phyloP scores from a whole-genome alignment of 2,797 vertebrate species.

The Sebastiscus albofasciatus region DNA sequence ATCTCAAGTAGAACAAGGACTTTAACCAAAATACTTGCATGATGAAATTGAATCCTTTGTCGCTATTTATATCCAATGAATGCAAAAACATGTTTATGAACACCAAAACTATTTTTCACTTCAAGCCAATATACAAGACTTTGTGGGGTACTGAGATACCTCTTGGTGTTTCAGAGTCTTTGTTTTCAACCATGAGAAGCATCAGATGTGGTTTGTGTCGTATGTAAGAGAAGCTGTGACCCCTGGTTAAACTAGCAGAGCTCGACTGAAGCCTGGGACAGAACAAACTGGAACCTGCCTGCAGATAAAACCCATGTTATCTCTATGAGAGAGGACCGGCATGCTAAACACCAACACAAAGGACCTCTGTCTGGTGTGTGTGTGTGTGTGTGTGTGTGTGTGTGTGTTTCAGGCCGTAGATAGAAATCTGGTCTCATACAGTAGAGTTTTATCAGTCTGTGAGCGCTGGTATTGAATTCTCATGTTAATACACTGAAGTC shows the following conservation, averaged over 20 bases:
- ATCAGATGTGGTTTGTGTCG: neutral
- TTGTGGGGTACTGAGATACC: neutral
- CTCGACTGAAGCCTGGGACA: neutral
- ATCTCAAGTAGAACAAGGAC: neutral
- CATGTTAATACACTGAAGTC: neutral
- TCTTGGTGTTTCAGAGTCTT: neutral
- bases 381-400: neutral
- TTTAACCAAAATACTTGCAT: neutral
- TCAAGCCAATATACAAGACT: neutral
- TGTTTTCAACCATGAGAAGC: neutral
- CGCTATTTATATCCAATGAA: neutral
- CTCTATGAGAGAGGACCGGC: neutral
- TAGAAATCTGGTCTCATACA: constrained; percentile 14
- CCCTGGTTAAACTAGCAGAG: neutral
- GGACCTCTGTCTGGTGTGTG: constrained; percentile 13
- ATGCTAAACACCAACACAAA: constrained; percentile 29
- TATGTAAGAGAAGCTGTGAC: neutral
- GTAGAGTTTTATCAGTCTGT: constrained; percentile 11
- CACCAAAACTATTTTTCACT: neutral
- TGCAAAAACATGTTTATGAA: neutral
- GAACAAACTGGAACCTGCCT: constrained; percentile 12
- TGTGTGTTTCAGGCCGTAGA: constrained; percentile 6
- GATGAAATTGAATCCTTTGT: no score
- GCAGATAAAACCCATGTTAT: constrained; percentile 41
- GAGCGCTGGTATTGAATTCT: neutral